Percentiles rank a stretch among this genome's conserved stretches.
Evolutionary conservation across 37 sponge, comb jelly and placozoan genomes (phyloP).

Genomic region (Ephydatia muelleri): DNA sequence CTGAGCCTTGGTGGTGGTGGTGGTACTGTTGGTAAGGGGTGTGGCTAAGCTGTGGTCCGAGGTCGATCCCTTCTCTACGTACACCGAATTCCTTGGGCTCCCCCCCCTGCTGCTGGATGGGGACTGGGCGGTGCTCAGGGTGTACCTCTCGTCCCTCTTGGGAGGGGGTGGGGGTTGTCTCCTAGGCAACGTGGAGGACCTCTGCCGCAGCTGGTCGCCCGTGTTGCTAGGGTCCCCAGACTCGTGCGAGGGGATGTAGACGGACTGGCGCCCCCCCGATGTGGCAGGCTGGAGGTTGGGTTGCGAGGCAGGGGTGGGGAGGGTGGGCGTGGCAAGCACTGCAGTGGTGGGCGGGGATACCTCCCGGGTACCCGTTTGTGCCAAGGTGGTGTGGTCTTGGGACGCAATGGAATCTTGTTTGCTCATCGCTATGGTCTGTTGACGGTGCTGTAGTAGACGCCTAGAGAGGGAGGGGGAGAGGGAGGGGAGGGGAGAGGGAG

Average conservation of each 20-base stretch:
- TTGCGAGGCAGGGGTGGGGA: background rate
- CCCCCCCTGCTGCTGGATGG: background rate
- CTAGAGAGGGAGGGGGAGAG: background rate
- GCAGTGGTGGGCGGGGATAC: background rate
- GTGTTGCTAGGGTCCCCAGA: background rate
- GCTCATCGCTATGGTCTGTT: background rate
- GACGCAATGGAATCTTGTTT: background rate
- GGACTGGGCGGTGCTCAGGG: conserved; percentile 7
- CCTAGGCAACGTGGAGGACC: background rate
- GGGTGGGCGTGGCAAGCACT: background rate
- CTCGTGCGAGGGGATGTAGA: background rate
- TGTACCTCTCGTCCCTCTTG: conserved; percentile 11
- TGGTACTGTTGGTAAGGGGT: background rate
- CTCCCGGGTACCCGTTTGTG: no score
- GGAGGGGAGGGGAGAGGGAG: background rate
- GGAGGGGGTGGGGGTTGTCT: conserved; percentile 48
- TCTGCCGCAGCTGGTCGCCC: background rate
- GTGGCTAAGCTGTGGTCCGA: background rate
- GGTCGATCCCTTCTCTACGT: background rate
- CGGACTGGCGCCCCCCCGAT: background rate
- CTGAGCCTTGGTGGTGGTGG: background rate
- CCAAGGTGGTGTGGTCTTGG: background rate
- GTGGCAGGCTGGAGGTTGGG: background rate
- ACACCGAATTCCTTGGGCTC: background rate
- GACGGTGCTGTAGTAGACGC: background rate